Conservation (phyloP, 1,140 invertebrate genomes). For the Chironomus striatipennis region DNA sequence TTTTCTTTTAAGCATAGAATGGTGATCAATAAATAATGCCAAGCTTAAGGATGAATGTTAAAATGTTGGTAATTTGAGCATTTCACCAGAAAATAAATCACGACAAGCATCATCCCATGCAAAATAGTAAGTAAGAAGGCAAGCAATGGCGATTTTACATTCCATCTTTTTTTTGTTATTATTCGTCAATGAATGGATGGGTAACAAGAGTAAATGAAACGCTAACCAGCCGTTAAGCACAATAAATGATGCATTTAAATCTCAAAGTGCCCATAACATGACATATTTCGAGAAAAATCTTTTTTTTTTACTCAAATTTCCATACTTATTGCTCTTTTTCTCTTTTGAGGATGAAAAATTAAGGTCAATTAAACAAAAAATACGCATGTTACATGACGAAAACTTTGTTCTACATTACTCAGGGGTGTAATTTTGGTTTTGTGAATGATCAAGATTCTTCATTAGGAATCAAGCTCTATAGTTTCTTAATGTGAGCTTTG, state of each 20-base stretch:
- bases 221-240: conserved; percentile 12
- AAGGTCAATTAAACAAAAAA: neutral
- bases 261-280: conserved; percentile 13
- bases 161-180: neutral
- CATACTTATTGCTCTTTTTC: neutral
- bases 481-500: too few relatives aligned
- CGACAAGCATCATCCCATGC: conserved; percentile 2
- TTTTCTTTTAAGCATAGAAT: neutral
- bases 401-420: too few relatives aligned
- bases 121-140: neutral
- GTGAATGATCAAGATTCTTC: too few relatives aligned
- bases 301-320: neutral
- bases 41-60: conserved; percentile 13
- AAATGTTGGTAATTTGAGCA: conserved; percentile 1
- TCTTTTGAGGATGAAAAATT: neutral
- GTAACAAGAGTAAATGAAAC: conserved; percentile 13
- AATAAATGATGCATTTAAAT: conserved; percentile 23
- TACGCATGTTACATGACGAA: neutral
- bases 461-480: too few relatives aligned
- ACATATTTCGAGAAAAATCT: neutral
- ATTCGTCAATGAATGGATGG: neutral
- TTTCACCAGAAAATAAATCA: conserved; percentile 14
- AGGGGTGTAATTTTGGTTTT: too few relatives aligned
- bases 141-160: neutral
- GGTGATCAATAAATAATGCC: conserved; percentile 1